Percentiles rank a stretch among this genome's conserved stretches.
Conservation (phyloP, 1,140 invertebrate genomes). For the Eurosta solidaginis region DNA sequence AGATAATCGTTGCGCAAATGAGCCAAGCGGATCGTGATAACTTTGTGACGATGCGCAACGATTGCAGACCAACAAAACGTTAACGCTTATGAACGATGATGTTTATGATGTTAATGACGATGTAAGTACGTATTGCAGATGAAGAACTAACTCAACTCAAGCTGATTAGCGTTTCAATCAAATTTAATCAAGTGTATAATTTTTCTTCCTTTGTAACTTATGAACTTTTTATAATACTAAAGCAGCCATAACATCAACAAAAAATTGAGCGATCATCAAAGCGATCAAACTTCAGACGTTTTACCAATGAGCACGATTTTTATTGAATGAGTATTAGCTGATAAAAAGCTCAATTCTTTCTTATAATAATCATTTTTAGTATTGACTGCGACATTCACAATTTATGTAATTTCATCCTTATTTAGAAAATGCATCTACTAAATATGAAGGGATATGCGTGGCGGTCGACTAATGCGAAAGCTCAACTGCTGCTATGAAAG, state of each 20-base stretch:
- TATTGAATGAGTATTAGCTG: slow-evolving; percentile 17
- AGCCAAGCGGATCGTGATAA: slow-evolving; percentile 12
- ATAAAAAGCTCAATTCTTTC: background rate
- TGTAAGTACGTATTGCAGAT: background rate
- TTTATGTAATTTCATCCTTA: slow-evolving; percentile 4
- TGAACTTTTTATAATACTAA: background rate
- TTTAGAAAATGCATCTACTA: background rate
- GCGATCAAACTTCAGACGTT: background rate
- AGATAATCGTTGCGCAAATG: slow-evolving; percentile 27
- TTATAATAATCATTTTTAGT: background rate
- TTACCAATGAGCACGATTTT: background rate
- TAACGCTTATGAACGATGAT: background rate
- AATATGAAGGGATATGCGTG: background rate
- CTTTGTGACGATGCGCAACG: slow-evolving; percentile 22
- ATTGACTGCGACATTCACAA: slow-evolving; percentile 10
- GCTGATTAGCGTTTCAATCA: slow-evolving; percentile 14
- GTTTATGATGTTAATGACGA: background rate
- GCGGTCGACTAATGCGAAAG: background rate
- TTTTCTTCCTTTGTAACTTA: background rate
- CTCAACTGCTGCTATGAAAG: background rate
- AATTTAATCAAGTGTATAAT: slow-evolving; percentile 27
- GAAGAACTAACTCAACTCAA: background rate
- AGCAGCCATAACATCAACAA: no score
- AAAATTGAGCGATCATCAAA: slow-evolving; percentile 21
- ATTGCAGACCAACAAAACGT: background rate